These are phyloP conservation scores for Cantharis flavilabris DNA, from an alignment of 2,888 invertebrate genomes.

Conservation along the genomic window DNA sequence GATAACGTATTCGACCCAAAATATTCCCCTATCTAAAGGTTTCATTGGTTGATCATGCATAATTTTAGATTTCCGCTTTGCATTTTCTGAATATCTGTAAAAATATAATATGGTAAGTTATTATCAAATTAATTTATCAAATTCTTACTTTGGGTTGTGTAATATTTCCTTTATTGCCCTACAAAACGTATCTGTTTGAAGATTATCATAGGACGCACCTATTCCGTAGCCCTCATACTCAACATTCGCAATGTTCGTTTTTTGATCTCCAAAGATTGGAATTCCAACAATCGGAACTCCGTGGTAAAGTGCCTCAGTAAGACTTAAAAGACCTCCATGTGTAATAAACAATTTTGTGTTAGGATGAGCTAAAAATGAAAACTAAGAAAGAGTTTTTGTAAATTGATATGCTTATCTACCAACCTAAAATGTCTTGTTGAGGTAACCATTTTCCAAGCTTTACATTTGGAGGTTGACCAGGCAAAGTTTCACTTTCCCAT, in stretches of 20 bases:
- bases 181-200: constrained; percentile 51
- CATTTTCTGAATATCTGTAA: constrained; percentile 35
- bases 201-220: constrained; percentile 46
- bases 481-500: constrained; percentile 39
- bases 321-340: constrained; percentile 9
- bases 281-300: constrained; percentile 10
- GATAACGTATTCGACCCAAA: constrained; percentile 43
- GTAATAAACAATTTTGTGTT: not conserved
- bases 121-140: not conserved
- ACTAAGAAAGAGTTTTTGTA: not conserved
- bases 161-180: constrained; percentile 50
- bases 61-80: constrained; percentile 29
- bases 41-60: constrained; percentile 37
- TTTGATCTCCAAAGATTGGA: constrained; percentile 16
- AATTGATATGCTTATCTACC: constrained; percentile 1
- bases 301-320: constrained; percentile 6
- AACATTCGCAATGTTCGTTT: constrained; percentile 7
- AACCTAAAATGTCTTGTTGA: constrained; percentile 20
- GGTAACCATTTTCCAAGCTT: constrained; percentile 23
- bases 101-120: not conserved
- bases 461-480: constrained; percentile 15
- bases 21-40: constrained; percentile 37
- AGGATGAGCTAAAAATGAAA: not conserved
- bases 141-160: constrained; percentile 43
- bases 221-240: constrained; percentile 49